These are phyloP conservation scores for Biston stratarius DNA, from an alignment of 2,888 invertebrate genomes.

Conservation along the genomic window DNA sequence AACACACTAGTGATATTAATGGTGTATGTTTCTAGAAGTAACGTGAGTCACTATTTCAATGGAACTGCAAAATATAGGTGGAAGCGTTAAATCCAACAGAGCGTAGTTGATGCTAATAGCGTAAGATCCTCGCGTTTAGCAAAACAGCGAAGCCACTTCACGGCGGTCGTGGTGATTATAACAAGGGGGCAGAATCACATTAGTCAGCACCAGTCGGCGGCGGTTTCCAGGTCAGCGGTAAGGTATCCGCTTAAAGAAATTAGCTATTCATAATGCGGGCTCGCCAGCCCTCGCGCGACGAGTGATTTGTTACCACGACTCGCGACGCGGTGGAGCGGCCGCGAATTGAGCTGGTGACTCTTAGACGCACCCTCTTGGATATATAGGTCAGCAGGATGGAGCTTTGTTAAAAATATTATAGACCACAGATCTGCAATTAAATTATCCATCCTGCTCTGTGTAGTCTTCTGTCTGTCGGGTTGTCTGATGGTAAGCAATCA, in stretches of 20 bases:
- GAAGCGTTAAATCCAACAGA: neutral
- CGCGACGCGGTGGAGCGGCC: neutral
- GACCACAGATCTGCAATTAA: no score
- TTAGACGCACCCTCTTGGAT: neutral
- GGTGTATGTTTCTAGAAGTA: neutral
- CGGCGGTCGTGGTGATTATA: slow-evolving; percentile 1
- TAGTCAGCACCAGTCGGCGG: slow-evolving; percentile 28
- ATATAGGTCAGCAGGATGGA: neutral
- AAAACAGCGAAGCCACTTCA: neutral
- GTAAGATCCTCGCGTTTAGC: neutral
- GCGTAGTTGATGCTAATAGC: neutral
- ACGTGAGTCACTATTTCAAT: neutral
- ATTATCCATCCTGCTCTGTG: no score
- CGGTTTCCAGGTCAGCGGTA: slow-evolving; percentile 40
- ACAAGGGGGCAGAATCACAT: slow-evolving; percentile 10
- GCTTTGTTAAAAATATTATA: neutral
- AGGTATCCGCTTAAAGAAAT: slow-evolving; percentile 41
- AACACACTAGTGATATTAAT: neutral
- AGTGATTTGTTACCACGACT: slow-evolving; percentile 32
- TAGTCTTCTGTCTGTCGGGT: no score
- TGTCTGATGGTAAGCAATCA: no score
- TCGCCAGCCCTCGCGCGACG: slow-evolving; percentile 33
- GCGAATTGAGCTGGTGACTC: neutral
- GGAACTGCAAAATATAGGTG: neutral
- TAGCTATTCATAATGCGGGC: slow-evolving; percentile 43